Evolutionary conservation across 1,140 invertebrate species (phyloP).

Genomic region (Onthophagus taurus): DNA sequence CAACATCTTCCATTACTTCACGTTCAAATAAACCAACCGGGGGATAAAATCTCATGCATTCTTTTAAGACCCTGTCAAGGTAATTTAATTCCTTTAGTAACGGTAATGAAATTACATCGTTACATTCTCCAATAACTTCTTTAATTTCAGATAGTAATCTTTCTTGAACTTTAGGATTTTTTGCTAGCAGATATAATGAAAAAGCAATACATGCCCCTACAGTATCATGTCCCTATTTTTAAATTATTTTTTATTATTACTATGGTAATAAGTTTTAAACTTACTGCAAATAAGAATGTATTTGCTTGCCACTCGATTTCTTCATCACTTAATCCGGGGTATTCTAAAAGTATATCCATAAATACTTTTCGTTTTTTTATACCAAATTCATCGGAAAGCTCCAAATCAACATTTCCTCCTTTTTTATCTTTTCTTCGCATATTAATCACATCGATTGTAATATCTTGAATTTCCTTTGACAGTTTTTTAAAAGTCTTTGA

Average conservation of each 20-base stretch:
- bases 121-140: conserved; percentile 43
- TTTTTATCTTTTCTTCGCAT: neutral
- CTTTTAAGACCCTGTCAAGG: conserved; percentile 63
- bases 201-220: neutral
- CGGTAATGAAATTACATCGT: conserved; percentile 43
- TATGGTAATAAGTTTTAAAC: neutral
- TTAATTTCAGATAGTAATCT: conserved; percentile 43
- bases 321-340: neutral
- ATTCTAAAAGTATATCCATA: neutral
- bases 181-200: neutral
- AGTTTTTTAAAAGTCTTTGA: neutral
- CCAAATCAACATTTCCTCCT: neutral
- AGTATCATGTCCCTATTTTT: conserved; percentile 3
- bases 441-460: neutral
- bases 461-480: neutral
- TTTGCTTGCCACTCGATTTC: neutral
- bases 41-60: conserved; percentile 55
- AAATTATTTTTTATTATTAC: neutral
- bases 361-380: neutral
- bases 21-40: conserved; percentile 63
- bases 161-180: neutral
- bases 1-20: conserved; percentile 47
- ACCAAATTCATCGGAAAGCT: neutral
- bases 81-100: conserved; percentile 60
- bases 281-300: neutral